A percentile compares a stretch with the other conserved stretches of the same genome.
Conservation (phyloP, 2,888 invertebrate species). For the Andrena bicolor region DNA sequence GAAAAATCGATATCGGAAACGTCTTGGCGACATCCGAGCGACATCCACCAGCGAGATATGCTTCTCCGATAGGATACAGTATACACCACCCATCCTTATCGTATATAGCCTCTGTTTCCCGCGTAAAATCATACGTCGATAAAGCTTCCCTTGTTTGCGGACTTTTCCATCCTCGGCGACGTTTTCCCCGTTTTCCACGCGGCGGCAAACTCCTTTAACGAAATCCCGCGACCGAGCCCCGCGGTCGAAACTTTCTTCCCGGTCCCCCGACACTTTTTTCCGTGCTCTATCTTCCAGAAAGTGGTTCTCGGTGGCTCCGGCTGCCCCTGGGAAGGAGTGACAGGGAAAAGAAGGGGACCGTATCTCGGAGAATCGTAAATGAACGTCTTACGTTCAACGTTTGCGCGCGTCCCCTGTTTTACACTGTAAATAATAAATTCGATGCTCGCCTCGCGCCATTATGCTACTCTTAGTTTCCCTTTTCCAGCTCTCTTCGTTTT, state of each 20-base stretch:
- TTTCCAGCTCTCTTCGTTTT: neutral
- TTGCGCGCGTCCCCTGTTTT: conserved; percentile 27
- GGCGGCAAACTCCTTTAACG: conserved; percentile 41
- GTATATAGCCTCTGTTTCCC: conserved; percentile 3
- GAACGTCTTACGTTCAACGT: conserved; percentile 41
- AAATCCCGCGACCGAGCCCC: conserved; percentile 34
- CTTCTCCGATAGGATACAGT: neutral
- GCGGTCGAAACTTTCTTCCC: conserved; percentile 15
- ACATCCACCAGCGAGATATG: conserved; percentile 2
- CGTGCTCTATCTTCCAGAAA: neutral
- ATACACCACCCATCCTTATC: neutral
- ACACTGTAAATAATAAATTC: conserved; percentile 49
- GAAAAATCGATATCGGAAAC: conserved; percentile 23
- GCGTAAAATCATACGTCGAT: conserved; percentile 11
- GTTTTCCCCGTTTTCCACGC: conserved; percentile 7
- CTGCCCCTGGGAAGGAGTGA: neutral
- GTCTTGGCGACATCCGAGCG: neutral
- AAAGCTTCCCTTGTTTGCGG: conserved; percentile 30
- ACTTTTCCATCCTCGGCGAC: conserved; percentile 17
- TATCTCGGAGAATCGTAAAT: conserved; percentile 44
- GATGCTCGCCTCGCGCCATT: conserved; percentile 20
- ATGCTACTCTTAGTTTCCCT: conserved; percentile 2
- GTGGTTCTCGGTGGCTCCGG: neutral
- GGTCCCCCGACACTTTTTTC: conserved; percentile 12
- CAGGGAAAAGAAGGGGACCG: neutral